Evolutionary conservation across 2,797 vertebrate genomes (phyloP).

Genomic region (Toxotes lorentzi): DNA sequence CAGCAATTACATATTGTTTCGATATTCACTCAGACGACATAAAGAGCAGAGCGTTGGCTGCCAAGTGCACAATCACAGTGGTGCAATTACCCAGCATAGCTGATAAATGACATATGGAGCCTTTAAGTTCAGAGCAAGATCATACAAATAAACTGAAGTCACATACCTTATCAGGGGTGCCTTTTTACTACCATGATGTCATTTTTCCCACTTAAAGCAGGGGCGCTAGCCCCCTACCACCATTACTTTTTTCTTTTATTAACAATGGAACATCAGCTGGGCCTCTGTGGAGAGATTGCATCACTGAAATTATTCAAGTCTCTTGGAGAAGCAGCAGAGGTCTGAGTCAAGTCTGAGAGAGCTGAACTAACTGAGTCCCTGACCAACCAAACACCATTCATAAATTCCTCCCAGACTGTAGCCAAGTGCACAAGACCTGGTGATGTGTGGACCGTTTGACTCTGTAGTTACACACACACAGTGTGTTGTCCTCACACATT

Average conservation of each 20-base stretch:
- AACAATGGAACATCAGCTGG: conserved; percentile 80
- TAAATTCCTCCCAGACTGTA: conserved; percentile 67
- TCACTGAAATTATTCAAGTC: conserved; percentile 75
- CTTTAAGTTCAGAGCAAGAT: conserved; percentile 56
- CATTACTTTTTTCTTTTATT: conserved; percentile 55
- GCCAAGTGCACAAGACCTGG: conserved; percentile 51
- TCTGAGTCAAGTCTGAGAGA: conserved; percentile 42
- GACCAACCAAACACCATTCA: conserved; percentile 73
- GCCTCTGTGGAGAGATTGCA: conserved; percentile 72
- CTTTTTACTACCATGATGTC: conserved; percentile 72
- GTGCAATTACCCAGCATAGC: conserved; percentile 62
- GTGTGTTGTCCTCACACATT: conserved; percentile 3
- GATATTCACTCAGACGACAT: conserved; percentile 69
- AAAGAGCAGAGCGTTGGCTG: conserved; percentile 59
- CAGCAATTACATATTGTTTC: conserved; percentile 73
- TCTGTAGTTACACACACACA: conserved; percentile 37
- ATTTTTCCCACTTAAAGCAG: conserved; percentile 67
- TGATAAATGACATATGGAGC: conserved; percentile 73
- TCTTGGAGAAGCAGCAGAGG: conserved; percentile 37
- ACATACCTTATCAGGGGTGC: conserved; percentile 58
- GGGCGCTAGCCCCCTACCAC: conserved; percentile 19
- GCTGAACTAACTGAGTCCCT: conserved; percentile 47
- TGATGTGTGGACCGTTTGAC: conserved; percentile 41
- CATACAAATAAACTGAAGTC: conserved; percentile 56
- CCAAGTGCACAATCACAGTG: conserved; percentile 72